phyloP scores from a whole-genome alignment of 2,888 invertebrate species.

The Liodrosophila aerea region DNA sequence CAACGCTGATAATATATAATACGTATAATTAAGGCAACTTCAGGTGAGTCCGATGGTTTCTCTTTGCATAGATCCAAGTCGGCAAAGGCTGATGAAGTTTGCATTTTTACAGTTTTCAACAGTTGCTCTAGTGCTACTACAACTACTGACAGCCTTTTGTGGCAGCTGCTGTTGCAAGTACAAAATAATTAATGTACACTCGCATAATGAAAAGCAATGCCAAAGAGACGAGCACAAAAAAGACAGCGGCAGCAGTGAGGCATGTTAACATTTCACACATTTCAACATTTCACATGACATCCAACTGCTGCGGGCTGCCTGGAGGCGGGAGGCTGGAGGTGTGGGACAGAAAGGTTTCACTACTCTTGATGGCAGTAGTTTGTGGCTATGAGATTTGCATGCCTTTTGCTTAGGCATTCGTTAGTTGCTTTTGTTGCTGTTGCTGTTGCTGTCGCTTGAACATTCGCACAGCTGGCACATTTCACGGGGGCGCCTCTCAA shows the following conservation, averaged over 20 bases:
- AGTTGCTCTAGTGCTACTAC: too few species aligned
- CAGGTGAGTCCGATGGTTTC: too few species aligned
- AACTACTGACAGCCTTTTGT: slow-evolving; percentile 42
- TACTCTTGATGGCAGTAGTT: slow-evolving; percentile 22
- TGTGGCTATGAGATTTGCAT: slow-evolving; percentile 48
- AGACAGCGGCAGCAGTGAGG: slow-evolving; percentile 26
- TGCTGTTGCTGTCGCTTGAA: slow-evolving; percentile 7
- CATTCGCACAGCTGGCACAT: slow-evolving; percentile 60
- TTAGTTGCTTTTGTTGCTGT: slow-evolving; percentile 5
- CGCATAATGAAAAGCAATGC: slow-evolving; percentile 72
- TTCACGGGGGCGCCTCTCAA: slow-evolving; percentile 54
- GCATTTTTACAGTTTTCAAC: too few species aligned
- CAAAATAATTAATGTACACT: slow-evolving; percentile 74
- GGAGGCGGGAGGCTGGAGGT: too few species aligned
- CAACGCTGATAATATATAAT: too few species aligned
- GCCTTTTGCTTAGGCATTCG: slow-evolving; percentile 51
- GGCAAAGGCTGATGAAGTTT: too few species aligned
- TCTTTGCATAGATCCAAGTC: too few species aligned
- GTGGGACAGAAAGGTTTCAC: too few species aligned
- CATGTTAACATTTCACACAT: slow-evolving; percentile 74
- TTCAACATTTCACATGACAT: slow-evolving; percentile 71
- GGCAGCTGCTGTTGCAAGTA: slow-evolving; percentile 46
- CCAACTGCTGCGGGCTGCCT: slow-evolving; percentile 23
- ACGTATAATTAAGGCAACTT: neutral
- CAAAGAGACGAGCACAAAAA: slow-evolving; percentile 19